Base-by-base conservation (phyloP, 2,113 vertebrate species). In the Thamnophis sirtalis region DNA sequence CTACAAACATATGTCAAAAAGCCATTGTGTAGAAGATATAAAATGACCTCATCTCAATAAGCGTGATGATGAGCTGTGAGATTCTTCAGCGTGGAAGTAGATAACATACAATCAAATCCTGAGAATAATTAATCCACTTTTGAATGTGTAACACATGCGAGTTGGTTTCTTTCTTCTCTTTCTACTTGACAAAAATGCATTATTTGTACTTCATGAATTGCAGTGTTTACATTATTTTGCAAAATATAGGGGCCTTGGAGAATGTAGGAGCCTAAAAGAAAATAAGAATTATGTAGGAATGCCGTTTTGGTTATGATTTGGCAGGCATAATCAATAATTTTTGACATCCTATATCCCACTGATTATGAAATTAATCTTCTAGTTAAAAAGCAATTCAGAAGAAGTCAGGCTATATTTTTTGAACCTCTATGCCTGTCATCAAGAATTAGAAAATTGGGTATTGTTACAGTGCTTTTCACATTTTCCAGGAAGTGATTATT, bases 351-450 rank as follows among this genome's bases (percentile, higher is more conserved):
- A 97, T 98, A 98, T 95, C 93, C 94, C 93, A 96, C 92, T 60
- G 93, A 97, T 98, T 98, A 98, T 98, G 97, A 98, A 97, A 97
- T 98, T 98, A 98, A 98, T 98, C 97, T 97, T 96, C 96, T 97
- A 97, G 94, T 98, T 96, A 96, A 97, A 97, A 96, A 96, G 95
- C 95, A 96, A 96, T 96, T 93, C 88, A 96, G 97, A 97, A 93
- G 95, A 97, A 96, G 96, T 96, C 93, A 96, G 95, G 94, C 96
- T 96, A 93, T 95, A 96, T 97, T 97, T 97, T 96, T 92, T 97
- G 95, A 95, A 94, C 92, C 93, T 96, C 95, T 93, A 90, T 95
- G 93, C 95, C 96, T 97, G 95, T 97, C 97, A 97, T 97, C 90
- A 96, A 94, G 92, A 94, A 13, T 80, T 93, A 92, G 95, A 96